Percentiles rank a stretch among this genome's conserved stretches.
Evolutionary conservation across 2,888 invertebrate species (phyloP).

Genomic region (Tiliacea aurago): DNA sequence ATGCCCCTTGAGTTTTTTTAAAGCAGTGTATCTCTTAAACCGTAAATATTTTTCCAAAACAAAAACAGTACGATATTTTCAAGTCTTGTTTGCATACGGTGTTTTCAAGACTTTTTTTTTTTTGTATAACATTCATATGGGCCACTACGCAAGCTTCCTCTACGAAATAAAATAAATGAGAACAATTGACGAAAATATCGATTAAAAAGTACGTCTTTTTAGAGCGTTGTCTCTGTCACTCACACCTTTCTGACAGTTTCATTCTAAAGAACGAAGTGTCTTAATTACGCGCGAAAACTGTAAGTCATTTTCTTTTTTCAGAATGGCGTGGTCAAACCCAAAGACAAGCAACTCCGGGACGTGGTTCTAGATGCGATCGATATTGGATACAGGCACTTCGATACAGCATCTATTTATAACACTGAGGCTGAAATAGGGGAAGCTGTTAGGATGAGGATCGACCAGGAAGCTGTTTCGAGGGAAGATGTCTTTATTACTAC

Average conservation of each 20-base stretch:
- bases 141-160: too few species aligned
- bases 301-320: slow-evolving; percentile 47
- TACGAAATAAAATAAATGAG: too few species aligned
- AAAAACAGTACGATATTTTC: too few species aligned
- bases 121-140: too few species aligned
- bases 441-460: slow-evolving; percentile 83
- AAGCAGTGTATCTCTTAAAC: too few species aligned
- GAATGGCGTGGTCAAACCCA: slow-evolving; percentile 70
- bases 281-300: background rate
- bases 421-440: slow-evolving; percentile 88
- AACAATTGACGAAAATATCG: too few species aligned
- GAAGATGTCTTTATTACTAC: slow-evolving; percentile 89
- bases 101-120: too few species aligned
- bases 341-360: slow-evolving; percentile 73
- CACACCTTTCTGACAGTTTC: background rate
- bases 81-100: too few species aligned
- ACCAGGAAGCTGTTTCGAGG: slow-evolving; percentile 82
- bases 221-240: background rate
- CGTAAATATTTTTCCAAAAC: too few species aligned
- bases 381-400: slow-evolving; percentile 88
- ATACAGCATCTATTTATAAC: slow-evolving; percentile 88
- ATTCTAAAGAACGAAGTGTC: background rate
- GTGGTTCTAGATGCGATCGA: slow-evolving; percentile 85
- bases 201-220: too few species aligned
- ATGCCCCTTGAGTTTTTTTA: too few species aligned